phyloP scores from a whole-genome alignment of 1,140 invertebrate species.

The Cataglyphis hispanica region DNA sequence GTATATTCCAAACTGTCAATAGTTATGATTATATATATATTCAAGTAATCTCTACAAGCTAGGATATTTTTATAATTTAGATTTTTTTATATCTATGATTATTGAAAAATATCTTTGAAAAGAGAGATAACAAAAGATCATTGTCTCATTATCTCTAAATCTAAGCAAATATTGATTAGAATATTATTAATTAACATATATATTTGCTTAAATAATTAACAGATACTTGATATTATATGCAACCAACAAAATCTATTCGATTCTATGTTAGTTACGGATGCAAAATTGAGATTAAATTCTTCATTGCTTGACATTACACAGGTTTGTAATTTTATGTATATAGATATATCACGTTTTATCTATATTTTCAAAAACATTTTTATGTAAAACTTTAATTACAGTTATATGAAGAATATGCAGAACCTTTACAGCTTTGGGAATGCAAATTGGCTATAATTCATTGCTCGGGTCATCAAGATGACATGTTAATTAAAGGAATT shows the following conservation, averaged over 20 bases:
- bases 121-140: background rate
- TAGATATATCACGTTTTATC: background rate
- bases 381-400: conserved; percentile 79
- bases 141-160: background rate
- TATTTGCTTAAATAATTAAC: conserved; percentile 62
- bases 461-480: conserved; percentile 93
- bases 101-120: background rate
- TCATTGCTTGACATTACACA: conserved; percentile 90
- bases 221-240: conserved; percentile 89
- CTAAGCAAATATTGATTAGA: background rate
- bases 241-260: conserved; percentile 82
- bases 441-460: conserved; percentile 95
- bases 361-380: background rate
- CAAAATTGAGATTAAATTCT: conserved; percentile 88
- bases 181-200: conserved; percentile 3
- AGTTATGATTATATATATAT: background rate
- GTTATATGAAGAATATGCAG: conserved; percentile 94
- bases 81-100: background rate
- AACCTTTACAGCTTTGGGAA: conserved; percentile 93
- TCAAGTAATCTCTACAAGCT: background rate
- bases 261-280: conserved; percentile 81
- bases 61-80: background rate
- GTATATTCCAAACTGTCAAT: conserved; percentile 72
- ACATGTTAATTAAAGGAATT: conserved; percentile 91
- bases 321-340: conserved; percentile 78